These are phyloP conservation scores for Catharus bicknelli DNA, from an alignment of 2,113 vertebrate genomes.

Conservation along the genomic window DNA sequence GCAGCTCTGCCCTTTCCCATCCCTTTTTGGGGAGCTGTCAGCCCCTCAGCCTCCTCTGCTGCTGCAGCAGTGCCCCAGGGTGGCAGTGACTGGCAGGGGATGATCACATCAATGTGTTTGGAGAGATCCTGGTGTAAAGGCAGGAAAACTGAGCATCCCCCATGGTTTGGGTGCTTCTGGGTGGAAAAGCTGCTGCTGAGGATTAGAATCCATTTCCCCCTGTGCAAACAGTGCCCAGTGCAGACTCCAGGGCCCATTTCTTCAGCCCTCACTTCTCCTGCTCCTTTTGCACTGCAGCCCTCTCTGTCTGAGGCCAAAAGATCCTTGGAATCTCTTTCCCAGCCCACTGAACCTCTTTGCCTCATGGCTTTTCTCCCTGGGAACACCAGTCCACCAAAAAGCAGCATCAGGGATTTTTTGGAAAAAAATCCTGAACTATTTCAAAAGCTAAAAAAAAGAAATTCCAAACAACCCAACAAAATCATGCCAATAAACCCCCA, in stretches of 20 bases:
- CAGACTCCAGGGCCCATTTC: neutral
- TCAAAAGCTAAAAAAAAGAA: neutral
- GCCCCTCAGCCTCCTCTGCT: neutral
- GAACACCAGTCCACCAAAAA: neutral
- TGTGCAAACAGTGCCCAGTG: rapidly evolving
- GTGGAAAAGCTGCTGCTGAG: neutral
- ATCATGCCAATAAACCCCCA: neutral
- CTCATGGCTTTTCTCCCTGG: neutral
- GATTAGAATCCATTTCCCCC: neutral
- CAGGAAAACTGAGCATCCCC: neutral
- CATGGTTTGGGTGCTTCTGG: neutral
- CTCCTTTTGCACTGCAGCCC: neutral
- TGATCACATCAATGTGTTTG: neutral
- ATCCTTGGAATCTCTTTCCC: neutral
- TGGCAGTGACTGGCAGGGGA: neutral
- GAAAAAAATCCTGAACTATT: neutral
- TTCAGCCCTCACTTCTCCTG: neutral
- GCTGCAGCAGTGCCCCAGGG: neutral
- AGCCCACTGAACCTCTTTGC: neutral
- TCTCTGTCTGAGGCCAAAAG: neutral
- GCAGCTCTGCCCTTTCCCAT: neutral
- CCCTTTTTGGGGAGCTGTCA: rapidly evolving
- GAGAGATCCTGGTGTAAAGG: neutral
- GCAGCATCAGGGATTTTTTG: neutral
- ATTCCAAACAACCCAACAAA: neutral